Base-by-base conservation (phyloP, 30 jellyfish, hydroid and myxozoan species). In the Chrysaora quinquecirrha region DNA sequence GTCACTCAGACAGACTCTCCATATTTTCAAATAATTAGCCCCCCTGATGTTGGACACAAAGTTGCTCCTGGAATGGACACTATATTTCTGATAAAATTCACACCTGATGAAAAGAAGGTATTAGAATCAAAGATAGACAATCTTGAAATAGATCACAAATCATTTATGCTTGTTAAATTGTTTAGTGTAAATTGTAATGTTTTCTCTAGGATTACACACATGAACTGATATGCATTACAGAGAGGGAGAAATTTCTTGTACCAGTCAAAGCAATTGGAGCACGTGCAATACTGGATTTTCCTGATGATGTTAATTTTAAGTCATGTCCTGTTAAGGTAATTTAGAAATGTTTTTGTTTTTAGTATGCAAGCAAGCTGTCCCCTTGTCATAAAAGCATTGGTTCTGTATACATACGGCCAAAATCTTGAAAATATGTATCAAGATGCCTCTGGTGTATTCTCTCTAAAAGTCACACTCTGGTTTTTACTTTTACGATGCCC, bases 1-100 rank as follows among this genome's bases (percentile, higher is more conserved):
- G 96, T 95, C 2, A 77, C 87, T 19, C 99, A 87, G 49, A 75
- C 97, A 18, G 96, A 88, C 22, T 83, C 99, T 1, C 97, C 99
- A 20, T 95, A 95, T 71, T 95, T 95, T 72, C 43, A 84, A 32
- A 87, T 95, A 24, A 74, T 87, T 19, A 88, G 96, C 48, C 97
- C 97, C 32, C 86, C 97, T 24, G 97, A 89, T 84, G 96, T 87
- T 35, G 97, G 97, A 24, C 97, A 88, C 79, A 95, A 95, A 84
- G 97, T 89, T 4, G 99, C 99, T 20, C 99, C 99, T 65, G 99
- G 99, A 64, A 95, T 95, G 97, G 99, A 95, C 35, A 61, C 88
- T 21, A 48, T 88, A 18, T 95, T 83, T 61, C 46, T 72, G 48
- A 89, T 95, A 49, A 81, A 87, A 65, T 95, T 95, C 81, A 71